Evolutionary conservation across 1,140 invertebrate genomes (phyloP), one percentile per base, ranked within the genome.

Genomic region (Meloidogyne hapla): DNA sequence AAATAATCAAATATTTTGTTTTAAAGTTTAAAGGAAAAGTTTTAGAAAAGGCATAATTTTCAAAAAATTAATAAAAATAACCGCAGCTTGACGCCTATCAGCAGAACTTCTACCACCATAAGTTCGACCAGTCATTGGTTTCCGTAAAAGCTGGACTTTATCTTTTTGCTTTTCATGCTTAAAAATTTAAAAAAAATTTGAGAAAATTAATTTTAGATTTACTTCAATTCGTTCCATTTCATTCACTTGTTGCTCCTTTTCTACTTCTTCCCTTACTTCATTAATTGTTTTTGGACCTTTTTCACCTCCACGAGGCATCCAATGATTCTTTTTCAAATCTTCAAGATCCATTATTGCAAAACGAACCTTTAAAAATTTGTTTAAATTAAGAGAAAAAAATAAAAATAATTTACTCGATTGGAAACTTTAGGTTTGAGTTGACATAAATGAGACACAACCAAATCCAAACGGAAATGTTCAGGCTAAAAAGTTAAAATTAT

Each of bases 241-340:
- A 56, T 77, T 77, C 6, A 42, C 74, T 23, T 66, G 62, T 38
- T 77, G 69, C 21, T 77, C 76, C 40, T 77, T 65, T 42, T 75
- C 74, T 2, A 56, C 75, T 26, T 77, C 76, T 26, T 66, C 56
- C 2, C 42, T 45, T n/a, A 77, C 74, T 66, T 77, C 74, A 26
- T 77, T 56, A 15, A 77, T 78, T 15, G 76, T 77, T 26, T 77
- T 77, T 8, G 76, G 76, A 23, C 76, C 76, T 26, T 64, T 77
- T 26, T 77, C 67, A 26, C 76, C 76, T n/a, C 69, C 63, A 25
- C 63, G 42, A 12, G 75, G 40, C 69, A 77, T 18, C 76, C 76
- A 77, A 56, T 64, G 77, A 48, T 78, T 77, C 15, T 68, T 65
- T 28, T 63, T 45, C 73, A 77, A 66, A 67, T 77, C 76, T 61